Evolutionary conservation across 2,888 invertebrate species (phyloP).

Genomic region (Ryuthela nishihirai): DNA sequence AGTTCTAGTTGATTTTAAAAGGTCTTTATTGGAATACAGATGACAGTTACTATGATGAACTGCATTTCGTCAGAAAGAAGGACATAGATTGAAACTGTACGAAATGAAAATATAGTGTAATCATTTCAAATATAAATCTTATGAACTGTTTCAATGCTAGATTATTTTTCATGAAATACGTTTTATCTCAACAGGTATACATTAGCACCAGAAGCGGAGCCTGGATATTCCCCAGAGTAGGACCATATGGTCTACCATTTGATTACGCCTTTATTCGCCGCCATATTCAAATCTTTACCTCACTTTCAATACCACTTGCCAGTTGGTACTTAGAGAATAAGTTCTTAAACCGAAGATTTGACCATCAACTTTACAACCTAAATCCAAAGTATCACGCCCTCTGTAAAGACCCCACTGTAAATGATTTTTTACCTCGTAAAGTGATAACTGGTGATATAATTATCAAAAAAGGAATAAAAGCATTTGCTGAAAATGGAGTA

Average conservation of each 20-base stretch:
- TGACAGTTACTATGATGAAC: too few relatives aligned
- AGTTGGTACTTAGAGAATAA: neutral
- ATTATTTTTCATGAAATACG: too few relatives aligned
- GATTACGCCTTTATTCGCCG: conserved; percentile 24
- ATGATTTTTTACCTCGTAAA: conserved; percentile 53
- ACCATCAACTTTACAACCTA: conserved; percentile 51
- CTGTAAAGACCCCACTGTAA: conserved; percentile 46
- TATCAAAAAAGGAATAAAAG: conserved; percentile 46
- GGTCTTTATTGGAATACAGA: too few relatives aligned
- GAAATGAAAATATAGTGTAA: too few relatives aligned
- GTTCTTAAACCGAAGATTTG: conserved; percentile 43
- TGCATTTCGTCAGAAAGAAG: too few relatives aligned
- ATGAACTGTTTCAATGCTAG: too few relatives aligned
- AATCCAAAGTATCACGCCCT: conserved; percentile 48
- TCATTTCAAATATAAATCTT: too few relatives aligned
- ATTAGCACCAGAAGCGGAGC: conserved; percentile 24
- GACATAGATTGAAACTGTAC: too few relatives aligned
- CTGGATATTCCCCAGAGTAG: conserved; percentile 34
- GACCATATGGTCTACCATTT: conserved; percentile 28
- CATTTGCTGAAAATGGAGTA: conserved; percentile 46
- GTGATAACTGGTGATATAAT: conserved; percentile 50
- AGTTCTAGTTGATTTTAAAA: too few relatives aligned
- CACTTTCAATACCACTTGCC: neutral
- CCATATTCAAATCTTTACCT: neutral
- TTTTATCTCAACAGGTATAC: conserved; percentile 21